Evolutionary conservation across 2,113 vertebrate species (phyloP).

Genomic region (Diglossa brunneiventris): DNA sequence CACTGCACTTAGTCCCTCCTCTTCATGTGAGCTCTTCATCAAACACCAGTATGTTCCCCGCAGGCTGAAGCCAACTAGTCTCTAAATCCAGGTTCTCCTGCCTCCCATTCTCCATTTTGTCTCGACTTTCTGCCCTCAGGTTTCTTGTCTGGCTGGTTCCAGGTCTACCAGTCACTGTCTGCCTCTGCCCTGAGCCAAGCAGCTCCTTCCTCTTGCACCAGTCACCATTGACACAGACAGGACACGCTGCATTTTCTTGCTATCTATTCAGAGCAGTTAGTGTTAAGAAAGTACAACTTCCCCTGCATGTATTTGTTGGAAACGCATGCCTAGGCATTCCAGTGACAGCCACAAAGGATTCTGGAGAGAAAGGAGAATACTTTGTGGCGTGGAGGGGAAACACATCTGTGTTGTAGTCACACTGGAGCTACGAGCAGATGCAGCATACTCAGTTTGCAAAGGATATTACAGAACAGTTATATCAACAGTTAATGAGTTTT

Average conservation of each 20-base stretch:
- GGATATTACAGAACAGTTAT: neutral
- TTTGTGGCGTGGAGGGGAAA: accelerated
- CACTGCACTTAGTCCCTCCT: neutral
- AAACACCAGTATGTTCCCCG: neutral
- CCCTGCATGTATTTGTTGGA: neutral
- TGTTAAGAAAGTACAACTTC: neutral
- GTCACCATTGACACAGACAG: neutral
- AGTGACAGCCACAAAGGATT: neutral
- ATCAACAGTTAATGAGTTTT: neutral
- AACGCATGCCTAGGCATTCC: neutral
- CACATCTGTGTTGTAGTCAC: neutral
- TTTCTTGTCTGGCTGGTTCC: neutral
- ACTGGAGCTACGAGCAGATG: neutral
- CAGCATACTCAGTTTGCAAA: neutral
- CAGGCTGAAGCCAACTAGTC: neutral
- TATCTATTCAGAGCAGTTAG: neutral
- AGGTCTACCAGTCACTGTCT: neutral
- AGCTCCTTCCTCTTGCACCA: neutral
- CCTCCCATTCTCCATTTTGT: neutral
- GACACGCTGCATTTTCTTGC: neutral
- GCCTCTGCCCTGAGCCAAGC: neutral
- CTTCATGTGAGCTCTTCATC: neutral
- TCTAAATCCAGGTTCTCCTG: neutral
- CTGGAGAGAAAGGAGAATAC: neutral
- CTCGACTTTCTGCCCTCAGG: neutral